A percentile compares a stretch with the other conserved stretches of the same genome.
These are phyloP conservation scores for Merops nubicus DNA, from an alignment of 2,113 vertebrate species.

Conservation along the genomic window DNA sequence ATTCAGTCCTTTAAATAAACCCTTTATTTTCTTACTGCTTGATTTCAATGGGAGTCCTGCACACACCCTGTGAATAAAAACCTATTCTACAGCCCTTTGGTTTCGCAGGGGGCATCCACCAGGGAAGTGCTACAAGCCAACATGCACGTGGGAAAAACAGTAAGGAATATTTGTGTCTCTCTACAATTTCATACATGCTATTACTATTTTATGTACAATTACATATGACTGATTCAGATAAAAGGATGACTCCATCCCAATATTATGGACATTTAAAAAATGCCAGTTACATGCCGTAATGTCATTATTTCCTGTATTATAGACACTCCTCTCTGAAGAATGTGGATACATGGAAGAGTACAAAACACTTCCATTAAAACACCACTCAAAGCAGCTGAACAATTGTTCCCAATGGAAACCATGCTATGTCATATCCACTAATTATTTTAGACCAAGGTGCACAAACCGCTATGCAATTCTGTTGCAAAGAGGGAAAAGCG, in stretches of 20 bases:
- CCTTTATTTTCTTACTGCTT: neutral
- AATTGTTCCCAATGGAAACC: neutral
- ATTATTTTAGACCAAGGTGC: neutral
- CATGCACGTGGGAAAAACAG: accelerated
- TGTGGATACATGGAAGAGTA: neutral
- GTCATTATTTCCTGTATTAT: neutral
- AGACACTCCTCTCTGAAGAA: slow-evolving; percentile 38
- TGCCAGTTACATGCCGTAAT: neutral
- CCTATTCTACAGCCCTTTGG: neutral
- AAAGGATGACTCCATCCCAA: neutral
- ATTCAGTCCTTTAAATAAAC: neutral
- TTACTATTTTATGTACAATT: neutral
- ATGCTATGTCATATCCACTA: neutral
- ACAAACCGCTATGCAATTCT: neutral
- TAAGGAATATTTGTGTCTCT: neutral
- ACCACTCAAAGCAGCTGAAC: neutral
- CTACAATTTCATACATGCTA: neutral
- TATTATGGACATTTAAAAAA: slow-evolving; percentile 17
- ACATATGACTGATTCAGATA: neutral
- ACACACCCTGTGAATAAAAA: neutral
- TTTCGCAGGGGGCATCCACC: neutral
- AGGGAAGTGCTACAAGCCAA: neutral
- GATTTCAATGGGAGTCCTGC: neutral
- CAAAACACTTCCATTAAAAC: slow-evolving; percentile 5
- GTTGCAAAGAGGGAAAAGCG: accelerated